A percentile compares a stretch with the other conserved stretches of the same genome.
These are phyloP conservation scores for Chaetura pelagica DNA, from an alignment of 2,113 vertebrate genomes.

Conservation along the genomic window DNA sequence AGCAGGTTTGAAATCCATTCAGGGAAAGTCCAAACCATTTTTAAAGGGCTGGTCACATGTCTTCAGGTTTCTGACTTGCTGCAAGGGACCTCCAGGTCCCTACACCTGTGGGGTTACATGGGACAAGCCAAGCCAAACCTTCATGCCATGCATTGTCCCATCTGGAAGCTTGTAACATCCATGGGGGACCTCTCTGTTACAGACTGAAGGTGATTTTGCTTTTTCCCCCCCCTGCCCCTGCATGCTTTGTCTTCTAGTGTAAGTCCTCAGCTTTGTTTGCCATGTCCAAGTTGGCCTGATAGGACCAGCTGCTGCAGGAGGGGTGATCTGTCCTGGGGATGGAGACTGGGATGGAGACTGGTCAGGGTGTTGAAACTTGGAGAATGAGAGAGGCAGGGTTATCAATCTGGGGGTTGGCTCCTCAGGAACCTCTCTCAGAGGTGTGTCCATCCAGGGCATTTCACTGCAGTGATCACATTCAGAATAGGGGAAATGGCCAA, in stretches of 20 bases:
- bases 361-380: background rate
- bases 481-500: background rate
- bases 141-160: background rate
- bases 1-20: background rate
- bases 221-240: background rate
- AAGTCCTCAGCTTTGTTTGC: background rate
- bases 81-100: background rate
- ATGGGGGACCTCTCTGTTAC: background rate
- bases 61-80: background rate
- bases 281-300: rapidly evolving
- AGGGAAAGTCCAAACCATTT: rapidly evolving
- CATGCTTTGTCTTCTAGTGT: background rate
- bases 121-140: background rate
- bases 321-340: background rate
- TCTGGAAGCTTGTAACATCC: background rate
- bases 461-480: background rate
- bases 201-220: background rate
- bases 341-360: background rate
- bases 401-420: background rate
- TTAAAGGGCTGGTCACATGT: rapidly evolving
- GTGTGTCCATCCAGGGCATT: background rate
- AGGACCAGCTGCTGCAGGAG: background rate
- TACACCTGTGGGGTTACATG: background rate
- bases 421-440: background rate
- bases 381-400: background rate